Percentiles rank a stretch among this genome's conserved stretches.
phyloP scores from a whole-genome alignment of 2,888 invertebrate species.

The Caprella mutica region DNA sequence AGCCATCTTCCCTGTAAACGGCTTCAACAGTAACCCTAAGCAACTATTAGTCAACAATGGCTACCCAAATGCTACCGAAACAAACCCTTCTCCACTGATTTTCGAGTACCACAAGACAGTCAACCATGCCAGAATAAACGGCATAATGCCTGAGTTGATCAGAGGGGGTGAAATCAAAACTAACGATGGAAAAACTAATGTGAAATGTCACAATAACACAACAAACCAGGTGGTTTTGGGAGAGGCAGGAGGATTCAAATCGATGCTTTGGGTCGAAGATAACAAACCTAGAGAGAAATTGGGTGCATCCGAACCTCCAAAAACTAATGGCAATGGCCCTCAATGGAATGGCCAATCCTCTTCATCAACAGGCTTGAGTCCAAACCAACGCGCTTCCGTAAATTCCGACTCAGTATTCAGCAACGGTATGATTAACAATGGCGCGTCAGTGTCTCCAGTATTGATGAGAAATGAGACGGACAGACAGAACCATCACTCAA shows the following conservation, averaged over 20 bases:
- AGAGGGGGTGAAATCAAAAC: slow-evolving; percentile 17
- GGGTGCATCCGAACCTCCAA: slow-evolving; percentile 41
- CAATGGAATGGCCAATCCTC: too few species aligned
- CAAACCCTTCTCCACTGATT: neutral
- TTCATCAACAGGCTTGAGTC: too few species aligned
- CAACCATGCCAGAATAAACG: slow-evolving; percentile 20
- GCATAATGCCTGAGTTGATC: slow-evolving; percentile 24
- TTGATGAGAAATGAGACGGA: too few species aligned
- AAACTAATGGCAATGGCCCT: too few species aligned
- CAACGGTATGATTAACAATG: too few species aligned
- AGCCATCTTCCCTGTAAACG: neutral
- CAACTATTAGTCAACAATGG: neutral
- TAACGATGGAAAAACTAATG: slow-evolving; percentile 13
- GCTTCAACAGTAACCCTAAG: too few species aligned
- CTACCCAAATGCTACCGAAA: neutral
- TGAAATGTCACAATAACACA: slow-evolving; percentile 6
- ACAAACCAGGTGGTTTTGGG: slow-evolving; percentile 64
- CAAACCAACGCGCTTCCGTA: too few species aligned
- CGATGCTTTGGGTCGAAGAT: slow-evolving; percentile 57
- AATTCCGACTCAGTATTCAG: too few species aligned
- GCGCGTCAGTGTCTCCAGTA: too few species aligned
- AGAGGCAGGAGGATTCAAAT: slow-evolving; percentile 69
- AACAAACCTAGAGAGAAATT: slow-evolving; percentile 7
- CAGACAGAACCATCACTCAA: too few species aligned
- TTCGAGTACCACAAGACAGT: slow-evolving; percentile 2